phyloP scores from a whole-genome alignment of 2,888 invertebrate genomes.

The Noctua janthe region DNA sequence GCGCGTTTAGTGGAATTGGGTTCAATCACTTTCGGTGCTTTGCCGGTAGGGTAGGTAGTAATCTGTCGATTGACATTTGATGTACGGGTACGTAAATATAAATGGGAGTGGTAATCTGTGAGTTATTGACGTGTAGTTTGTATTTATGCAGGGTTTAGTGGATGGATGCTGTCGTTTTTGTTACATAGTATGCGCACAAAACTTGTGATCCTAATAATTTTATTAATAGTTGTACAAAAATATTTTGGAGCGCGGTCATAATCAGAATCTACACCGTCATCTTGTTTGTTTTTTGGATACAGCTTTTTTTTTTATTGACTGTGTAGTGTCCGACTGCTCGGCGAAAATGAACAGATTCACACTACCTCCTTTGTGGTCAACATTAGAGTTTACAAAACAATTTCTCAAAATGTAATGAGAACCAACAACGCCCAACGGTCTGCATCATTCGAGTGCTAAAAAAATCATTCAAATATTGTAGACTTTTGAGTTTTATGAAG shows the following conservation, averaged over 20 bases:
- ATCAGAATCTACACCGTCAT: neutral
- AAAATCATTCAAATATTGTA: no score
- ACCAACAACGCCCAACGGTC: no score
- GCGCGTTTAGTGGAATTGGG: slow-evolving; percentile 11
- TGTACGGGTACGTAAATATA: slow-evolving; percentile 13
- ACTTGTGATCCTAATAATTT: neutral
- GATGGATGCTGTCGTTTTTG: neutral
- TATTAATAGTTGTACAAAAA: neutral
- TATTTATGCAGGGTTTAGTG: neutral
- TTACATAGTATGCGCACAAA: neutral
- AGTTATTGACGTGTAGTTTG: neutral
- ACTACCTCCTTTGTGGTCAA: no score
- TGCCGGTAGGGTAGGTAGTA: neutral
- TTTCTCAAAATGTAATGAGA: no score
- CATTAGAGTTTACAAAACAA: no score
- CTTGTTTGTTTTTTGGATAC: no score
- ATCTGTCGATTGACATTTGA: slow-evolving; percentile 19
- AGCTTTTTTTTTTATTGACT: no score
- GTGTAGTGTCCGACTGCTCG: no score
- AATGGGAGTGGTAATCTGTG: slow-evolving; percentile 7
- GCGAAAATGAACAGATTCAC: no score
- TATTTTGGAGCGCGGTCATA: neutral
- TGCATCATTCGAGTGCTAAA: no score
- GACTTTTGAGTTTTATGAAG: no score
- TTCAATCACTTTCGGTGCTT: slow-evolving; percentile 25